Evolutionary conservation across 1,140 invertebrate species (phyloP).

Genomic region (Drosophila pachea): DNA sequence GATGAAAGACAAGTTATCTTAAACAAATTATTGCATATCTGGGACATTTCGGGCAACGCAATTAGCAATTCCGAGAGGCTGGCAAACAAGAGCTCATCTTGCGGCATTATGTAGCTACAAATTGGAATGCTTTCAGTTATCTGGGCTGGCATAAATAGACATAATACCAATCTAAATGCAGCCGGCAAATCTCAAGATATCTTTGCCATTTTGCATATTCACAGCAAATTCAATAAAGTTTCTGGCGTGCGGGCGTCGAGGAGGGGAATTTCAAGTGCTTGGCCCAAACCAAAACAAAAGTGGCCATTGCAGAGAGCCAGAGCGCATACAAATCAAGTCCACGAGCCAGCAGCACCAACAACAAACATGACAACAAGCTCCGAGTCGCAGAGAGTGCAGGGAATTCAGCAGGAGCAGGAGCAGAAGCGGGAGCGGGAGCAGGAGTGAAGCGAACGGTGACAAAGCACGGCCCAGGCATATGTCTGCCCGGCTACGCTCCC

Average conservation of each 20-base stretch:
- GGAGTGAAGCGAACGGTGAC: conserved; percentile 21
- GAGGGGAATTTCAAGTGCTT: conserved; percentile 51
- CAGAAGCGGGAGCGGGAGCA: too few relatives aligned
- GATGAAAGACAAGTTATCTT: not conserved
- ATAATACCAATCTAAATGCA: conserved; percentile 24
- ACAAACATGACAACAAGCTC: not conserved
- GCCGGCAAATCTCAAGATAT: conserved; percentile 34
- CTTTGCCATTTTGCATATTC: conserved; percentile 37
- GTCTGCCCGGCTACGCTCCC: conserved; percentile 13
- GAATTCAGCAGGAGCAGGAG: conserved; percentile 7
- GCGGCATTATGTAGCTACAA: conserved; percentile 14
- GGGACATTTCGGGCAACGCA: conserved; percentile 3
- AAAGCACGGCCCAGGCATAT: conserved; percentile 25
- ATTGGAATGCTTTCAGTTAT: conserved; percentile 15
- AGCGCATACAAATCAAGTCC: conserved; percentile 67
- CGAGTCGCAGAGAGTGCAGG: conserved; percentile 24
- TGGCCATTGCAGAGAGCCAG: conserved; percentile 56
- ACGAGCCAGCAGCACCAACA: conserved; percentile 26
- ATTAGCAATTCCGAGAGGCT: not conserved
- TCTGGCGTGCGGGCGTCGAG: conserved; percentile 33
- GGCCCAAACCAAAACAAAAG: conserved; percentile 45
- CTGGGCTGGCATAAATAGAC: conserved; percentile 9
- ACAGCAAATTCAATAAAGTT: conserved; percentile 46
- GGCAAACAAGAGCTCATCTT: conserved; percentile 4
- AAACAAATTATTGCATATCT: not conserved